Conservation (phyloP, 2,797 vertebrate genomes). For the Crocodylus rhombifer region DNA sequence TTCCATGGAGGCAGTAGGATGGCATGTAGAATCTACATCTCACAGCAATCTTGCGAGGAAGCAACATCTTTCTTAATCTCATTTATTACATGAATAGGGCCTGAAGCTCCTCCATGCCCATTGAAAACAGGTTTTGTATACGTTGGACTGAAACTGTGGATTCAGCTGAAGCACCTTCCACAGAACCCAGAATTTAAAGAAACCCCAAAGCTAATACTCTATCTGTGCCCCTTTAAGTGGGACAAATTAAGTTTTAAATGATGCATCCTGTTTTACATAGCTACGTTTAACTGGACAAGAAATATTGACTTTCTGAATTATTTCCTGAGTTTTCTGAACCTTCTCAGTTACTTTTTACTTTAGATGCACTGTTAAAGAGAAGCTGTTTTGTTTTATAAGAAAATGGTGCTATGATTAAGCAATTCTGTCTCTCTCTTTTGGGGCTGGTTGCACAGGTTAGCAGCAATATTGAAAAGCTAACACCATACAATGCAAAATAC, state of each 20-base stretch:
- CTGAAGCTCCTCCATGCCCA: neutral
- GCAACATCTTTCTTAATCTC: neutral
- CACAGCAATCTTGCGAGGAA: neutral
- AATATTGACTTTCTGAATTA: neutral
- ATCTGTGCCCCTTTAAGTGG: neutral
- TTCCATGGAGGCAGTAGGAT: neutral
- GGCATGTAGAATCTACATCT: neutral
- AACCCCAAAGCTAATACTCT: neutral
- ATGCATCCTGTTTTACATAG: no score
- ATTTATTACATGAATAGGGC: slow-evolving; percentile 1
- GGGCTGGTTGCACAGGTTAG: neutral
- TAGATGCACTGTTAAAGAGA: neutral
- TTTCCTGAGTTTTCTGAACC: neutral
- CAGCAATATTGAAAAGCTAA: slow-evolving; percentile 26
- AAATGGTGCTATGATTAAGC: neutral
- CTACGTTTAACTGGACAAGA: neutral
- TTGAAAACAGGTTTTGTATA: neutral
- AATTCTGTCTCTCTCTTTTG: neutral
- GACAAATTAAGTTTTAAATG: neutral
- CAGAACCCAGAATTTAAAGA: neutral
- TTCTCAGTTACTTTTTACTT: neutral
- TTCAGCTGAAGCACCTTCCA: neutral
- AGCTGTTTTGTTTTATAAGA: neutral
- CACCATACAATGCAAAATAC: slow-evolving; percentile 34
- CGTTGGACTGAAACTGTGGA: neutral